phyloP scores from a whole-genome alignment of 1,140 invertebrate genomes.

The Bombus balteatus region DNA sequence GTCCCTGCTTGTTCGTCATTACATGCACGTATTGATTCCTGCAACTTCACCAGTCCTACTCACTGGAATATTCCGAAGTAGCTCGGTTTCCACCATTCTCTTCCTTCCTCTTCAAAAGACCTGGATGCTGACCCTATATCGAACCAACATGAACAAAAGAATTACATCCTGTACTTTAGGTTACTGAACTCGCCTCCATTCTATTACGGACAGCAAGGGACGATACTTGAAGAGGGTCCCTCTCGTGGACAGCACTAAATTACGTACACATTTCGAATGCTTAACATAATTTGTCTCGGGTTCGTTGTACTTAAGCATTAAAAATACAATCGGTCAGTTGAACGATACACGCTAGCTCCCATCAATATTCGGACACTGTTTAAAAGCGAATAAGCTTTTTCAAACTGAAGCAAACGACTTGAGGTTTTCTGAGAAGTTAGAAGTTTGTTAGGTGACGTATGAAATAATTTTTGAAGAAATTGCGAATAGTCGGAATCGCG shows the following conservation, averaged over 20 bases:
- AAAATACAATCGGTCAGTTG: too few species aligned
- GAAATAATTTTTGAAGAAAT: too few species aligned
- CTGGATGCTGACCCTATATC: neutral
- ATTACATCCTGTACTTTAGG: neutral
- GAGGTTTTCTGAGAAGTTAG: too few species aligned
- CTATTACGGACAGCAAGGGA: neutral
- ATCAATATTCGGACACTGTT: too few species aligned
- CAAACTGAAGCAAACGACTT: neutral
- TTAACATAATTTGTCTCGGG: too few species aligned
- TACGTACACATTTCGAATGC: neutral
- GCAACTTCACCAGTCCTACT: neutral
- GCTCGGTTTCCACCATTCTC: neutral
- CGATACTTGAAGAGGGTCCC: neutral
- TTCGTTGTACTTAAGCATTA: too few species aligned
- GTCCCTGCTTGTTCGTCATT: neutral
- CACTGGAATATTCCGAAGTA: neutral
- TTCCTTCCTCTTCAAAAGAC: neutral
- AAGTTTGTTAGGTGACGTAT: too few species aligned
- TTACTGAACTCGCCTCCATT: neutral
- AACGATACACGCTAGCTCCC: too few species aligned
- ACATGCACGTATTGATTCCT: neutral
- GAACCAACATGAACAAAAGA: neutral
- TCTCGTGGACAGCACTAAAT: neutral
- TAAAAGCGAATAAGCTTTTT: too few species aligned
- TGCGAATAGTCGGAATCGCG: too few species aligned